These are phyloP conservation scores for Ceriagrion tenellum DNA, from an alignment of 2,888 invertebrate species.

Conservation along the genomic window DNA sequence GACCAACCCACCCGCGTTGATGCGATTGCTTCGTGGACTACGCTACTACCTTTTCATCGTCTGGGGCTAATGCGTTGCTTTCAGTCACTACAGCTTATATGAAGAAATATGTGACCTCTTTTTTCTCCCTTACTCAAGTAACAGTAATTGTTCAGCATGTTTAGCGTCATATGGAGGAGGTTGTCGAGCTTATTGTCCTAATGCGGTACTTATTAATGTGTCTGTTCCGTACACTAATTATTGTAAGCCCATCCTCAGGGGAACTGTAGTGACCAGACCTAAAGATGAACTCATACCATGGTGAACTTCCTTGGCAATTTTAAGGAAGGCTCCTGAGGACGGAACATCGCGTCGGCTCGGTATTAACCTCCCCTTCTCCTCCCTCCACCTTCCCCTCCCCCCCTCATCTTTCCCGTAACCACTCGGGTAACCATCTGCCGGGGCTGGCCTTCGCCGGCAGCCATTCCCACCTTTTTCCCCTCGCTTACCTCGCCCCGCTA, in stretches of 20 bases:
- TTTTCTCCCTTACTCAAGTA: too few species aligned
- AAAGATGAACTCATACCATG: neutral
- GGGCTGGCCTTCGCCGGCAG: constrained; percentile 41
- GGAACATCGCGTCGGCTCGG: constrained; percentile 5
- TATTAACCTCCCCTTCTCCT: constrained; percentile 34
- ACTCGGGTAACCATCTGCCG: constrained; percentile 56
- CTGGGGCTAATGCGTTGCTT: neutral
- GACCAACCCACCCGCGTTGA: constrained; percentile 30
- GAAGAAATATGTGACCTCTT: too few species aligned
- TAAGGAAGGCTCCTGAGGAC: neutral
- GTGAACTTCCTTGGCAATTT: neutral
- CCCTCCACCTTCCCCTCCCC: neutral
- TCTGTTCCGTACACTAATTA: too few species aligned
- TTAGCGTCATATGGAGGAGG: neutral
- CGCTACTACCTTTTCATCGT: neutral
- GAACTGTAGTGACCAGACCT: neutral
- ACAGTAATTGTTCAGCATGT: too few species aligned
- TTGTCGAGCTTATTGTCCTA: too few species aligned
- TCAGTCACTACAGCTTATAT: too few species aligned
- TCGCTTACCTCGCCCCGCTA: neutral
- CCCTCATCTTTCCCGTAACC: neutral
- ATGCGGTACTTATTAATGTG: too few species aligned
- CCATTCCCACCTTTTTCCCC: constrained; percentile 27
- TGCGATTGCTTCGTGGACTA: neutral
- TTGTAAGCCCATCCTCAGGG: too few species aligned